Conservation (phyloP, 2,797 vertebrate species). For the Enteromius thamalakanensis region DNA sequence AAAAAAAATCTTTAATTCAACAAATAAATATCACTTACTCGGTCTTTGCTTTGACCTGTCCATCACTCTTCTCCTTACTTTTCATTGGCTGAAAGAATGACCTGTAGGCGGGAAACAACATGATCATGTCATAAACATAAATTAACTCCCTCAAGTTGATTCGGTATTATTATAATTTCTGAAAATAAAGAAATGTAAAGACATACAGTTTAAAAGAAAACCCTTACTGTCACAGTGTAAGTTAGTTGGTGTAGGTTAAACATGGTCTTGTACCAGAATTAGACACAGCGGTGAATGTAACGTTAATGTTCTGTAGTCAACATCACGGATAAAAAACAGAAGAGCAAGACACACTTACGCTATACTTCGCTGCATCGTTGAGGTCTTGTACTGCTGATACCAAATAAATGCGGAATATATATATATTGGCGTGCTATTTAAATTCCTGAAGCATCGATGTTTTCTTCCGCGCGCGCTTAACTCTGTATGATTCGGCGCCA, state of each 20-base stretch:
- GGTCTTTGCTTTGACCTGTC: constrained; percentile 57
- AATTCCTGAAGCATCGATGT: not conserved
- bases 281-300: not conserved
- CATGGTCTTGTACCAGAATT: not conserved
- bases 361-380: constrained; percentile 81
- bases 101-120: constrained; percentile 57
- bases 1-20: not conserved
- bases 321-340: not conserved
- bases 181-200: not conserved
- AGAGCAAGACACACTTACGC: constrained; percentile 70
- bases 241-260: not conserved
- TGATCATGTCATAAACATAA: not conserved
- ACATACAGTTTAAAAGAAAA: not conserved
- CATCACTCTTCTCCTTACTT: constrained; percentile 69
- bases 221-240: not conserved
- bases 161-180: not conserved
- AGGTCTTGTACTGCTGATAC: not conserved
- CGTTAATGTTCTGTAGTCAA: not conserved
- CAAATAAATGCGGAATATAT: not conserved
- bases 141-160: not conserved
- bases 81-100: constrained; percentile 79
- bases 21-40: constrained; percentile 67
- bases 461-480: constrained; percentile 63
- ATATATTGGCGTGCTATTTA: not conserved
- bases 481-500: constrained; percentile 71